Conservation (phyloP, 2,113 vertebrate species). For the Dermatemys mawii region DNA sequence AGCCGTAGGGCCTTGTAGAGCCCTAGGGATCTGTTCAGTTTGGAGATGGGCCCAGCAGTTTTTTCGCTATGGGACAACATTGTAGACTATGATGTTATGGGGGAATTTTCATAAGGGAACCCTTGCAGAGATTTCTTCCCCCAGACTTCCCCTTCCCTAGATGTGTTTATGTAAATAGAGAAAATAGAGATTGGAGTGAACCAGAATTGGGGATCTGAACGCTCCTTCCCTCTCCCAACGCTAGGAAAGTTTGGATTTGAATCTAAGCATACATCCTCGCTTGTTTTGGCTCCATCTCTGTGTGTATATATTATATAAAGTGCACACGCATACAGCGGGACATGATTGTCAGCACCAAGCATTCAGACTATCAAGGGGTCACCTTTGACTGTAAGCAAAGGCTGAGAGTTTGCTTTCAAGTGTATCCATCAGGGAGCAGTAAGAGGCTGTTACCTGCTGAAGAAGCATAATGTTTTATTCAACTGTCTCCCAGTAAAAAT, state of each 20-base stretch:
- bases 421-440: constrained; percentile 68
- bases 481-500: constrained; percentile 60
- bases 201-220: neutral
- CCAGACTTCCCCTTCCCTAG: neutral
- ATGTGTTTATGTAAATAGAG: neutral
- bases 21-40: neutral
- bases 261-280: neutral
- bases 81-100: neutral
- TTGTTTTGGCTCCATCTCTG: neutral
- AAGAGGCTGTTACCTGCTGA: constrained; percentile 69
- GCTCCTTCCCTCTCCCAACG: neutral
- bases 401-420: constrained; percentile 75
- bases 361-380: constrained; percentile 72
- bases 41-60: neutral
- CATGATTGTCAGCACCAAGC: constrained; percentile 72
- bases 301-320: constrained; percentile 17
- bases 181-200: neutral
- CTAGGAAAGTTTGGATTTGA: neutral
- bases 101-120: neutral
- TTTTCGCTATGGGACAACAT: neutral
- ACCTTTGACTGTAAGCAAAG: constrained; percentile 75
- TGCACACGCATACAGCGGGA: constrained; percentile 47
- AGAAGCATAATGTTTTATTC: constrained; percentile 79
- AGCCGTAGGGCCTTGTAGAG: no score
- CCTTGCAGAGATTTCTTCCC: neutral